Evolutionary conservation across 2,888 invertebrate genomes (phyloP), one percentile per base, ranked within the genome.

Genomic region (Hemistola chrysoprasaria): DNA sequence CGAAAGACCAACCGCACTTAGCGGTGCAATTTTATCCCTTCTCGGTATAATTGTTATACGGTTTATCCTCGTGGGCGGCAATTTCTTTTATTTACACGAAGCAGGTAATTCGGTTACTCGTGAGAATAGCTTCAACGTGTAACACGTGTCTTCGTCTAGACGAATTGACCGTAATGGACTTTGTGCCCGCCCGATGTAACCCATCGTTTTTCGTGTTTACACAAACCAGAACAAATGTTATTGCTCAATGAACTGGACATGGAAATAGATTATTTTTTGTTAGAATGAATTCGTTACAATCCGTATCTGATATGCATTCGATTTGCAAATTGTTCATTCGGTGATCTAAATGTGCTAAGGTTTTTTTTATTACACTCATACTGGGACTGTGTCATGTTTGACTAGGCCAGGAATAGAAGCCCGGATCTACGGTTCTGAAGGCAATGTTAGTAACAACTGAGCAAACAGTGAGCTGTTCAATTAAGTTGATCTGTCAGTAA

Each of bases 81-180:
- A 62, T 70, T 78, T 68, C 73, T 74, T 78, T 78, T 83, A 73
- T 84, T 82, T 85, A 73, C 76, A 74, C 65, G 60, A 69, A 62
- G 44, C 66, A 71, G 75, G 78, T 86, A 86, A 86, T 86, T 84
- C 80, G 74, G 78, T 86, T 84, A 81, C 81, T 69, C 75, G 73
- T 71, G 83, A 80, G 84, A 83, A 84, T 79, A 80, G 79, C 75
- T 82, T 80, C 77, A 80, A 75, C 82, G 78, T 82, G 82, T 82
- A 80, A 76, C 82, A 78, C 83, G 82, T 82, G 80, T 78, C 72
- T 63, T 62, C 68, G 75, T 78, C 77, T 76, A 73, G 77, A 77
- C 73, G 79, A 78, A 83, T 82, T 77, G 78, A 74, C 76, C 76
- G 76, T 81, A 85, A 84, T 85, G 78, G 78, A 80, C 78, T 82